Percentiles rank a stretch among this genome's conserved stretches.
Evolutionary conservation across 1,140 invertebrate species (phyloP).

Genomic region (Tenebrio molitor): DNA sequence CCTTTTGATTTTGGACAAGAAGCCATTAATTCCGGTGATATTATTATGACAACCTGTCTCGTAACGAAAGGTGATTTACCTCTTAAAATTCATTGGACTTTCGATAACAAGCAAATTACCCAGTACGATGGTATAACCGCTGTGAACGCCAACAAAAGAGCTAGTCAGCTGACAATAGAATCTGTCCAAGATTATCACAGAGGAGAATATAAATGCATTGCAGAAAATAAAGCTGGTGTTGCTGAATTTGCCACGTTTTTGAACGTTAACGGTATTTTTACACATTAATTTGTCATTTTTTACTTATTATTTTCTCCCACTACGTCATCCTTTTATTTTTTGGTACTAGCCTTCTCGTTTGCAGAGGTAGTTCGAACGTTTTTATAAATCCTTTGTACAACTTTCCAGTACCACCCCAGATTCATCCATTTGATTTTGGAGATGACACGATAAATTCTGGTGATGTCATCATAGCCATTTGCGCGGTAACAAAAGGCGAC

Average conservation of each 20-base stretch:
- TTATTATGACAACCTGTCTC: constrained; percentile 73
- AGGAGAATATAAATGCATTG: constrained; percentile 77
- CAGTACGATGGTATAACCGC: constrained; percentile 62
- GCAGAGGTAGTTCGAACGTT: too few relatives aligned
- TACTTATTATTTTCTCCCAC: background rate
- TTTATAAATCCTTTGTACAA: background rate
- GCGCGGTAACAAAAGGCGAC: constrained; percentile 78
- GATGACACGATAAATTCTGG: constrained; percentile 77
- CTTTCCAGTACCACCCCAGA: constrained; percentile 74
- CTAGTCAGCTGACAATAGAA: constrained; percentile 74
- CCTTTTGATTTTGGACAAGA: constrained; percentile 75
- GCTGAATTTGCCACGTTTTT: constrained; percentile 74
- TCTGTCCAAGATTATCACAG: constrained; percentile 71
- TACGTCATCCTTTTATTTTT: background rate
- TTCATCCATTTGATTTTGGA: constrained; percentile 76
- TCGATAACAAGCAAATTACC: constrained; percentile 69
- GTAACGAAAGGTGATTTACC: constrained; percentile 77
- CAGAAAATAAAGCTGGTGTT: constrained; percentile 73
- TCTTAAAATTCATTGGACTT: constrained; percentile 74
- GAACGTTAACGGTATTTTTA: constrained; percentile 73
- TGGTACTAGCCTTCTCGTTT: too few relatives aligned
- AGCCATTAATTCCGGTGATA: constrained; percentile 74
- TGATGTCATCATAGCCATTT: constrained; percentile 73
- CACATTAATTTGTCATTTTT: constrained; percentile 7
- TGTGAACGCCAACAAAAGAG: constrained; percentile 68